Percentiles rank a stretch among this genome's conserved stretches.
Evolutionary conservation across 2,888 invertebrate genomes (phyloP).

Genomic region (Caradrina clavipalpis): DNA sequence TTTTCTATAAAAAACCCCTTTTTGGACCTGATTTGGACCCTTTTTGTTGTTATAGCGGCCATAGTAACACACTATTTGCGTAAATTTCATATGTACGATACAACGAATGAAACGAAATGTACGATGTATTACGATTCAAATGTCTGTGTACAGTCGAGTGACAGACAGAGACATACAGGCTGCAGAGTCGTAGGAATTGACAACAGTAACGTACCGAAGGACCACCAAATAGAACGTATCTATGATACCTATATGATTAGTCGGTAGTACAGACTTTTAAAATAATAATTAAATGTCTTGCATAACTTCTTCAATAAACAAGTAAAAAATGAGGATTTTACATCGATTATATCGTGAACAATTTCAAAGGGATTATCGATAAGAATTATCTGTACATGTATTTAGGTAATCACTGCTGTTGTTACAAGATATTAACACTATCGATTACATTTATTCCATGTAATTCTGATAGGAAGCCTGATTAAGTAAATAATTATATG

Average conservation of each 20-base stretch:
- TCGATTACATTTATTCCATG: slow-evolving; percentile 67
- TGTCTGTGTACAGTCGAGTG: too few relatives aligned
- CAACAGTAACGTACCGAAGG: too few relatives aligned
- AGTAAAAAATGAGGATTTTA: slow-evolving; percentile 49
- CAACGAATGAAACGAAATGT: too few relatives aligned
- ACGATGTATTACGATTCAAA: too few relatives aligned
- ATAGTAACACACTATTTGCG: too few relatives aligned
- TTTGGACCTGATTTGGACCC: too few relatives aligned
- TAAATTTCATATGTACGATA: too few relatives aligned
- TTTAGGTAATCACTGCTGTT: slow-evolving; percentile 84
- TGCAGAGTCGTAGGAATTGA: too few relatives aligned
- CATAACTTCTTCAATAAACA: slow-evolving; percentile 22
- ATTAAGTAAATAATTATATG: slow-evolving; percentile 34
- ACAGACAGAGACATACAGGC: too few relatives aligned
- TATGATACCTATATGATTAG: background rate
- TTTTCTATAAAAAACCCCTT: too few relatives aligned
- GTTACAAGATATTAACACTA: slow-evolving; percentile 79
- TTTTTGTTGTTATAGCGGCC: too few relatives aligned
- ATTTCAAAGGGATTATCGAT: slow-evolving; percentile 73
- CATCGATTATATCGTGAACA: slow-evolving; percentile 64
- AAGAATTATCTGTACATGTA: slow-evolving; percentile 73
- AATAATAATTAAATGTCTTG: slow-evolving; percentile 2
- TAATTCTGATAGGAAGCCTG: slow-evolving; percentile 61
- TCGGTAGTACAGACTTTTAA: background rate
- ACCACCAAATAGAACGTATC: background rate